These are phyloP conservation scores for Threskiornis aethiopicus DNA, from an alignment of 2,797 vertebrate species.

Conservation along the genomic window DNA sequence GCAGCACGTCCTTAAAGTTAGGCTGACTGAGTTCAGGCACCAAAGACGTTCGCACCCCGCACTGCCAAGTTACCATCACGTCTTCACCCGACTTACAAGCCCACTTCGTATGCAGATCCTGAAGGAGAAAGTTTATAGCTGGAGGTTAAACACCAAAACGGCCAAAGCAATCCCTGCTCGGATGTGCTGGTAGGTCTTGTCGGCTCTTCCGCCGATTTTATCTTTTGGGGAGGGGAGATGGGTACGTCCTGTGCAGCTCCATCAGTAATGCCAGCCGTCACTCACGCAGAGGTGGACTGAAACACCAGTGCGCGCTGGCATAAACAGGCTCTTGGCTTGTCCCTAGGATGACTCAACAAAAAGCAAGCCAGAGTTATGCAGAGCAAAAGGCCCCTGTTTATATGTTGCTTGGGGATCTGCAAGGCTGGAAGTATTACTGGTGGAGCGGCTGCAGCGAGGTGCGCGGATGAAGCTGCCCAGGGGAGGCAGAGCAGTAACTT, in stretches of 20 bases:
- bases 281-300: not conserved
- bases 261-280: not conserved
- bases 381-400: not conserved
- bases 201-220: not conserved
- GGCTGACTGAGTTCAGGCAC: not conserved
- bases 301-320: not conserved
- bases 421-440: not conserved
- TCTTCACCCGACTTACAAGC: not conserved
- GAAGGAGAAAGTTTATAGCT: not conserved
- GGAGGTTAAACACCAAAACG: not conserved
- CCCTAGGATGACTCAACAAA: not conserved
- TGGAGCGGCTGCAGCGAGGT: not conserved
- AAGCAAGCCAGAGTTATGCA: not conserved
- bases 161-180: not conserved
- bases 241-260: not conserved
- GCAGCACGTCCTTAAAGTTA: not conserved
- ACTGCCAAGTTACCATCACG: not conserved
- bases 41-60: not conserved
- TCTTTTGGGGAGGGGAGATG: not conserved
- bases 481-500: not conserved
- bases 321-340: not conserved
- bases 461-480: fast-evolving
- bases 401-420: not conserved
- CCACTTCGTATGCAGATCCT: fast-evolving
- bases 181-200: not conserved